Evolutionary conservation across 2,888 invertebrate genomes (phyloP).

Genomic region (Tiliacea aurago): DNA sequence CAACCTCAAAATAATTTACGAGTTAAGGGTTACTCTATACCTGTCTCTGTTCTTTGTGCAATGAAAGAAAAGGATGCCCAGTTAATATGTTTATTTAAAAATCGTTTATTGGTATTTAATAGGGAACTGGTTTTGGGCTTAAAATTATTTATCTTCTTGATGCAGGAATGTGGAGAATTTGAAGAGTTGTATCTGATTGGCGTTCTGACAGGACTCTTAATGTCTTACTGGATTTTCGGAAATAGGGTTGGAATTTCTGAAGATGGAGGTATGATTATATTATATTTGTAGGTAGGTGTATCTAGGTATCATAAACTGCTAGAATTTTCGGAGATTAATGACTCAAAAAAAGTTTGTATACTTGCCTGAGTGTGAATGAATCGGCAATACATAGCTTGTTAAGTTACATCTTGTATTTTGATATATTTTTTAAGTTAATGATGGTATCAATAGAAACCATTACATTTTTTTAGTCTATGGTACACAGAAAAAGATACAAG

Average conservation of each 20-base stretch:
- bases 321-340: neutral
- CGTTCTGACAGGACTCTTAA: conserved; percentile 54
- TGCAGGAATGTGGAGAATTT: conserved; percentile 70
- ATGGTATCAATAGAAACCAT: neutral
- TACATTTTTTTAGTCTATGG: neutral
- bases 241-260: conserved; percentile 34
- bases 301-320: conserved; percentile 20
- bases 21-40: conserved; percentile 77
- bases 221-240: conserved; percentile 55
- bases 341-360: neutral
- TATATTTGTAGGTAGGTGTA: neutral
- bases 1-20: conserved; percentile 86
- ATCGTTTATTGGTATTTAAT: conserved; percentile 87
- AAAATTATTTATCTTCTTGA: conserved; percentile 70
- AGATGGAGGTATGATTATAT: conserved; percentile 2
- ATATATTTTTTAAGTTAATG: neutral
- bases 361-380: neutral
- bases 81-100: conserved; percentile 81
- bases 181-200: conserved; percentile 52
- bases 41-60: conserved; percentile 70
- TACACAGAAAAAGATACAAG: neutral
- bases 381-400: neutral
- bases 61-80: conserved; percentile 68
- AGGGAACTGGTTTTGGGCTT: conserved; percentile 58
- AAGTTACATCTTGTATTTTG: neutral